Percentiles rank a stretch among this genome's conserved stretches.
These are phyloP conservation scores for Eudasyphora cyanicolor DNA, from an alignment of 2,888 invertebrate genomes.

Conservation along the genomic window DNA sequence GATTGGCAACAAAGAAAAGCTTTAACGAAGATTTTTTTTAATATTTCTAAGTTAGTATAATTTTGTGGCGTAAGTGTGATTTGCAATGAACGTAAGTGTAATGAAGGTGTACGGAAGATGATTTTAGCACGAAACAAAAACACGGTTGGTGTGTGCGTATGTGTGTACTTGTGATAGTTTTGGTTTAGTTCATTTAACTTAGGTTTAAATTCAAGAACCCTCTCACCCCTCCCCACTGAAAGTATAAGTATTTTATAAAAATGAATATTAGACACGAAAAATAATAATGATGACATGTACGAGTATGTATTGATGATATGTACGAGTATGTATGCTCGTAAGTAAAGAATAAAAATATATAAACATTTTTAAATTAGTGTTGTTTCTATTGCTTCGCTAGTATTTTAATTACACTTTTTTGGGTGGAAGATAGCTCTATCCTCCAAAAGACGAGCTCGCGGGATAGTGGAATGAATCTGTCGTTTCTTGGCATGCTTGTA, in stretches of 20 bases:
- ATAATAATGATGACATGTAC: conserved; percentile 2
- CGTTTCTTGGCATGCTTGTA: too few relatives aligned
- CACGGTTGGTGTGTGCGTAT: conserved; percentile 10
- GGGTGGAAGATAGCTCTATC: too few relatives aligned
- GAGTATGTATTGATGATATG: conserved; percentile 36
- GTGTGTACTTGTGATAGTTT: conserved; percentile 46
- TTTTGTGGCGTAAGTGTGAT: conserved; percentile 17
- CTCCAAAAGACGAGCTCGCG: too few relatives aligned
- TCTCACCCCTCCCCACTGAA: not conserved
- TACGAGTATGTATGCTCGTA: not conserved
- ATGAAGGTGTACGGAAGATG: not conserved
- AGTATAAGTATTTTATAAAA: not conserved
- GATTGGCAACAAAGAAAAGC: conserved; percentile 54
- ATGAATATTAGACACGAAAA: not conserved
- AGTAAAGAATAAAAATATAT: not conserved
- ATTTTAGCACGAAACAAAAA: conserved; percentile 41
- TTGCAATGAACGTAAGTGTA: too few relatives aligned
- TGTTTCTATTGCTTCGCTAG: too few relatives aligned
- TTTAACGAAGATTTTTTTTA: conserved; percentile 43
- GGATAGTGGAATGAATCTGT: too few relatives aligned
- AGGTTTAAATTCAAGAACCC: conserved; percentile 4
- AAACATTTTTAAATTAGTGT: not conserved
- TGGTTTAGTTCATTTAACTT: conserved; percentile 22
- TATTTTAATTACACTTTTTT: too few relatives aligned
- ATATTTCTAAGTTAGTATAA: not conserved